A percentile compares a stretch with the other conserved stretches of the same genome.
Evolutionary conservation across 2,797 vertebrate genomes (phyloP).

Genomic region (Gymnothorax reevesii): DNA sequence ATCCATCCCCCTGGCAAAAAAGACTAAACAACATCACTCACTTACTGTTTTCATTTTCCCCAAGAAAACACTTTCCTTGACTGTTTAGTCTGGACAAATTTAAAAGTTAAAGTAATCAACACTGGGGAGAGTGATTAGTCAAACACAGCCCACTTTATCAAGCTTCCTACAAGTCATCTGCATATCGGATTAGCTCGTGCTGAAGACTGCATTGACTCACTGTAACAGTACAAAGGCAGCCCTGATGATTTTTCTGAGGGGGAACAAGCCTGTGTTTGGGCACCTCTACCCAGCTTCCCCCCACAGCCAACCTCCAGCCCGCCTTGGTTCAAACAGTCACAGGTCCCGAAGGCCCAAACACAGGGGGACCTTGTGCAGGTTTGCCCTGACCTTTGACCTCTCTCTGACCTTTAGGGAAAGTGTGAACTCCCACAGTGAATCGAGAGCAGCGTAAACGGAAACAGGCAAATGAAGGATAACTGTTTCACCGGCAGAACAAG

Average conservation of each 20-base stretch:
- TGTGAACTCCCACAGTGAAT: conserved; percentile 73
- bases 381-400: conserved; percentile 59
- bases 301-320: not conserved
- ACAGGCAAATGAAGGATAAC: conserved; percentile 41
- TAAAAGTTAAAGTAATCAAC: conserved; percentile 8
- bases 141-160: not conserved
- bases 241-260: not conserved
- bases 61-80: not conserved
- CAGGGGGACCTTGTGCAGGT: conserved; percentile 65
- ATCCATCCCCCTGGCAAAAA: conserved; percentile 60
- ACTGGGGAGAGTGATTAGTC: not conserved
- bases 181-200: not conserved
- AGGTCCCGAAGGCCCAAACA: conserved; percentile 26
- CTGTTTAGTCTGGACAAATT: conserved; percentile 22
- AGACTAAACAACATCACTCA: not conserved
- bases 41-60: no score
- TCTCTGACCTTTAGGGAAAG: conserved; percentile 69
- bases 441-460: conserved; percentile 69
- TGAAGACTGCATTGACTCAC: not conserved
- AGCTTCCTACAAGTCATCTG: not conserved
- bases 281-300: not conserved
- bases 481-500: not conserved
- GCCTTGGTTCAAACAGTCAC: not conserved
- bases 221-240: not conserved
- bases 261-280: not conserved